Percentiles rank a stretch among this genome's conserved stretches.
Evolutionary conservation across 2,113 vertebrate genomes (phyloP).

Genomic region (Tonatia bakeri): DNA sequence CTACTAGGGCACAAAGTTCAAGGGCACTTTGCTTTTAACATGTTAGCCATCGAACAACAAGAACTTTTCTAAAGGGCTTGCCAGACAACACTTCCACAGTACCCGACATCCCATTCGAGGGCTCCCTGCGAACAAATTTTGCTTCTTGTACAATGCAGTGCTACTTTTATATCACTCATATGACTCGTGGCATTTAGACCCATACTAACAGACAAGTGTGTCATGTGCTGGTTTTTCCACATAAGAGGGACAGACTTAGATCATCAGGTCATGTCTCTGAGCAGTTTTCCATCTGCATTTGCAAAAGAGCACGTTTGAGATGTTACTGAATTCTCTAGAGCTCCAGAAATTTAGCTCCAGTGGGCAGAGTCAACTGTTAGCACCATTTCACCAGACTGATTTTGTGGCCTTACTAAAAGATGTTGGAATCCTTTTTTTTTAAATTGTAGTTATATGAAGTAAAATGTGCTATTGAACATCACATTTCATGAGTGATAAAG

Average conservation of each 20-base stretch:
- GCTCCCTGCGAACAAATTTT: background rate
- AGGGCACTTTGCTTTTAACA: background rate
- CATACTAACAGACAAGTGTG: background rate
- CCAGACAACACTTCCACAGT: background rate
- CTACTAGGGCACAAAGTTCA: background rate
- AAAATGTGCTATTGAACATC: background rate
- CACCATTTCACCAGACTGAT: background rate
- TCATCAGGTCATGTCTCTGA: background rate
- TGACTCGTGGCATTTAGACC: background rate
- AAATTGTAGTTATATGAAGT: background rate
- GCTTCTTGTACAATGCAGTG: background rate
- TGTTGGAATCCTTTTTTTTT: background rate
- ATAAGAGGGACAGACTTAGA: background rate
- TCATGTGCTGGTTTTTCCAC: background rate
- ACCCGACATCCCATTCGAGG: background rate
- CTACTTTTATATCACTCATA: background rate
- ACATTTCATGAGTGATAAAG: background rate
- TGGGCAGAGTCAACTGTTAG: background rate
- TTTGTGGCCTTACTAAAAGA: background rate
- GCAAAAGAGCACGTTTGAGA: background rate
- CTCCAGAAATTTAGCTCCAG: background rate
- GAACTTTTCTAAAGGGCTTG: background rate
- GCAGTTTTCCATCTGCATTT: background rate
- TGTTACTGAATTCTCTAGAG: background rate
- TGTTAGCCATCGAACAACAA: background rate